These are phyloP conservation scores for Lycodopsis pacificus DNA, from an alignment of 2,797 vertebrate genomes.

Conservation along the genomic window DNA sequence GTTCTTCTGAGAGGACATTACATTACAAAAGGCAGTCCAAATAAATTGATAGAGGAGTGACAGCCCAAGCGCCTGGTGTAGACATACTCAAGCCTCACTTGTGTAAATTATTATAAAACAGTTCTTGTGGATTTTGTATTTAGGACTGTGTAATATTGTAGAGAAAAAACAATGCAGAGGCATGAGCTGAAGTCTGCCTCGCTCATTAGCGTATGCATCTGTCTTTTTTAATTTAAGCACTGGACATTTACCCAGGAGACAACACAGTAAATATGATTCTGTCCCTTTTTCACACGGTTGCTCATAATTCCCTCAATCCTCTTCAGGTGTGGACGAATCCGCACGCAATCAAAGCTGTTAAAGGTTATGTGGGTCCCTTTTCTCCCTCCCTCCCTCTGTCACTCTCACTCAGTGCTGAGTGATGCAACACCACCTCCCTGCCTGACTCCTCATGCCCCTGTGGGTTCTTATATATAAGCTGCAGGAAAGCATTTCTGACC, in stretches of 20 bases:
- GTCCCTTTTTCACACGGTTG: not conserved
- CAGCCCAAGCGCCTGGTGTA: not conserved
- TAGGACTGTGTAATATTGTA: not conserved
- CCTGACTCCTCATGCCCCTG: slow-evolving; percentile 40
- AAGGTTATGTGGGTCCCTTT: slow-evolving; percentile 44
- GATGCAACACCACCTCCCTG: slow-evolving; percentile 50
- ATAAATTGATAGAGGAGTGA: slow-evolving; percentile 6
- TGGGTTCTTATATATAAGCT: slow-evolving; percentile 19
- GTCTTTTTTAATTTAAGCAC: not conserved
- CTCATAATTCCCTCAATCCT: slow-evolving; percentile 2
- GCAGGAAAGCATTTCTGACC: slow-evolving; percentile 15
- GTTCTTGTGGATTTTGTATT: slow-evolving; percentile 1
- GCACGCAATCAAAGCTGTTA: slow-evolving; percentile 33
- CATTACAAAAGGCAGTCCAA: slow-evolving; percentile 27
- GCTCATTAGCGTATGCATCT: not conserved
- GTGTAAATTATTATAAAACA: not conserved
- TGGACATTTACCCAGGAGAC: not conserved
- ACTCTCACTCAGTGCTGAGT: slow-evolving; percentile 55
- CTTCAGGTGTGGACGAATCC: slow-evolving; percentile 19
- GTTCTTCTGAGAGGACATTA: slow-evolving; percentile 13
- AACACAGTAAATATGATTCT: not conserved
- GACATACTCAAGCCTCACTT: not conserved
- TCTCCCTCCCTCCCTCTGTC: slow-evolving; percentile 51
- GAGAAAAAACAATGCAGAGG: not conserved
- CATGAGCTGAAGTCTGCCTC: not conserved